Conservation (phyloP, 2,888 invertebrate species). For the Morinoia aosen region DNA sequence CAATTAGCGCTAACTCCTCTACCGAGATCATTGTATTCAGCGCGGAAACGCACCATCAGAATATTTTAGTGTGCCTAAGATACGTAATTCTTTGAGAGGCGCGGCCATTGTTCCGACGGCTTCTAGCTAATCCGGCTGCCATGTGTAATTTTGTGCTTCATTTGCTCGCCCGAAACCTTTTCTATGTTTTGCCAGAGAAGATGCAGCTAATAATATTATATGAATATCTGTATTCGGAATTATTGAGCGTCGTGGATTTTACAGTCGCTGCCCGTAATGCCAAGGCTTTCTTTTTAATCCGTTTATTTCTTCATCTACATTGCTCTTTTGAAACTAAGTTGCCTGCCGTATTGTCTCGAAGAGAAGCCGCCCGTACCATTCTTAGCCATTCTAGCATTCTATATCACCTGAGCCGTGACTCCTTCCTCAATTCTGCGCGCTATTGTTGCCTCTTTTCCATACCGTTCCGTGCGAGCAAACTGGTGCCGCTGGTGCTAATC, state of each 20-base stretch:
- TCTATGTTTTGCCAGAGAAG: neutral
- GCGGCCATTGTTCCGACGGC: neutral
- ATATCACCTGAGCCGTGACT: conserved; percentile 17
- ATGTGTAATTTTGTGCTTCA: neutral
- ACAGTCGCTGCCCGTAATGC: neutral
- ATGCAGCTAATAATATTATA: neutral
- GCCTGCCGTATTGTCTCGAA: neutral
- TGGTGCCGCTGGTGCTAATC: neutral
- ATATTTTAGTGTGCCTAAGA: neutral
- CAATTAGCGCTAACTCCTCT: neutral
- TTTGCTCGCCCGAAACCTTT: neutral
- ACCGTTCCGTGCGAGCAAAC: neutral
- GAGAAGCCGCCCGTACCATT: neutral
- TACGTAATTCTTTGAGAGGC: neutral
- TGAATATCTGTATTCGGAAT: neutral
- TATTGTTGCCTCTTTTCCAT: neutral
- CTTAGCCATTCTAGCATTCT: neutral
- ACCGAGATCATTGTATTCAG: neutral
- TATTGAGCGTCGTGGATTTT: neutral
- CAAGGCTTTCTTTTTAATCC: neutral
- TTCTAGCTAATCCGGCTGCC: neutral
- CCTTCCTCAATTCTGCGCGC: neutral
- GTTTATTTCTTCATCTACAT: neutral
- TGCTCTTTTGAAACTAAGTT: neutral
- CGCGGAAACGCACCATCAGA: neutral